Conservation (phyloP, 2,888 invertebrate genomes). For the Pseudococcus jackbeardsleyi region DNA sequence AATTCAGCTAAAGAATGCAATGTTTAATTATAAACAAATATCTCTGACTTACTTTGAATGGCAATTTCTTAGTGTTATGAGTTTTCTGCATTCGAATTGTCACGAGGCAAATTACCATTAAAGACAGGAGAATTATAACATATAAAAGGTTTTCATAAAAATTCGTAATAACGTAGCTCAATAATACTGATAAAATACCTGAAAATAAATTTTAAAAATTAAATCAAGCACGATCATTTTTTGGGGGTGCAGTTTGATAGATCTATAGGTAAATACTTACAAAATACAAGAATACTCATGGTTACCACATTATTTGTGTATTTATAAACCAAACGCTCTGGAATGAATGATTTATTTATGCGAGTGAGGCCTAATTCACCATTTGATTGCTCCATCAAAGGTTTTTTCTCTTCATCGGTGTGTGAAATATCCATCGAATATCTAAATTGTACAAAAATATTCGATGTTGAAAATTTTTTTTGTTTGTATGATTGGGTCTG, state of each 20-base stretch:
- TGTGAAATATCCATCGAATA: conserved; percentile 25
- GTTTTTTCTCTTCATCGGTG: neutral
- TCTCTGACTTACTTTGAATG: conserved; percentile 29
- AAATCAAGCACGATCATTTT: neutral
- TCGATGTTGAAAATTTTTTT: too few relatives aligned
- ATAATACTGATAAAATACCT: conserved; percentile 59
- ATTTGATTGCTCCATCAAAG: neutral
- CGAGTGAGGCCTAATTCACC: neutral
- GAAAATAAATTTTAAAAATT: neutral
- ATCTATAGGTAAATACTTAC: neutral
- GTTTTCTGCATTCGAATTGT: conserved; percentile 67
- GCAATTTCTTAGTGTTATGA: conserved; percentile 28
- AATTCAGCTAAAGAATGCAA: too few relatives aligned
- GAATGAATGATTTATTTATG: neutral
- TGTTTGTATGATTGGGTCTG: too few relatives aligned
- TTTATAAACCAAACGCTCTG: conserved; percentile 23
- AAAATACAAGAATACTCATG: neutral
- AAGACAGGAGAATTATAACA: neutral
- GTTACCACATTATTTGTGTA: conserved; percentile 38
- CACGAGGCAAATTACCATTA: conserved; percentile 65
- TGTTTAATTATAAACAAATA: neutral
- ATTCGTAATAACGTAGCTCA: neutral
- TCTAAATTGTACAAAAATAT: neutral
- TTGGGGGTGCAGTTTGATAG: too few relatives aligned
- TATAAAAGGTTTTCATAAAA: neutral